phyloP scores from a whole-genome alignment of 2,888 invertebrate genomes.

The Epistrophe eligans region DNA sequence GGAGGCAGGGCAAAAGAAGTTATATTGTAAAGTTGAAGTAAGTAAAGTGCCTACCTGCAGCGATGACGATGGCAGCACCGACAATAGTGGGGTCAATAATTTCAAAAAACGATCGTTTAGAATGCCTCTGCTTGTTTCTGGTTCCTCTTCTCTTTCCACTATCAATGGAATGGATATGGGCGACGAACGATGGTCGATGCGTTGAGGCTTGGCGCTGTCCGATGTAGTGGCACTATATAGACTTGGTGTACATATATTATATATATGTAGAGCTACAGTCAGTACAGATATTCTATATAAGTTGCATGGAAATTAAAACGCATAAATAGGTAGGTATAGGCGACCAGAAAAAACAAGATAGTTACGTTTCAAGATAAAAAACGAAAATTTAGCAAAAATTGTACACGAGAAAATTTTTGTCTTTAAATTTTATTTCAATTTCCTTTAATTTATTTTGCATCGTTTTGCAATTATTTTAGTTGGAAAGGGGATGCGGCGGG shows the following conservation, averaged over 20 bases:
- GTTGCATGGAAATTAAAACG: conserved; percentile 43
- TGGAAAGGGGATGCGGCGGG: conserved; percentile 27
- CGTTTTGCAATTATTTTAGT: conserved; percentile 68
- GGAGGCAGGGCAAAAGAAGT: conserved; percentile 17
- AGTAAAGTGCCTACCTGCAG: conserved; percentile 66
- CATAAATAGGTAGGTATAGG: conserved; percentile 29
- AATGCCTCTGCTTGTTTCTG: conserved; percentile 46
- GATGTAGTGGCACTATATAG: conserved; percentile 37
- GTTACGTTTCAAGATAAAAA: conserved; percentile 47
- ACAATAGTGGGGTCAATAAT: conserved; percentile 78
- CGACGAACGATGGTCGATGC: conserved; percentile 7
- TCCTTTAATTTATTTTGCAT: conserved; percentile 73
- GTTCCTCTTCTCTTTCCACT: conserved; percentile 28
- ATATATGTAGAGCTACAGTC: conserved; percentile 26
- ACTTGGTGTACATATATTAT: conserved; percentile 8
- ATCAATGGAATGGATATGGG: background rate
- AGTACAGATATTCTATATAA: conserved; percentile 61
- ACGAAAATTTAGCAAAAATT: conserved; percentile 26
- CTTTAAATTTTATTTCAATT: conserved; percentile 40
- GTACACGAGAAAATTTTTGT: conserved; percentile 57
- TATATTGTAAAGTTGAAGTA: conserved; percentile 61
- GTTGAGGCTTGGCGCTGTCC: conserved; percentile 35
- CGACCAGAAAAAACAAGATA: conserved; percentile 34
- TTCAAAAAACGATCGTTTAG: conserved; percentile 76
- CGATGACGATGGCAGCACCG: conserved; percentile 69